These are phyloP conservation scores for Drosophila micromelanica DNA, from an alignment of 1,140 invertebrate genomes.

Conservation along the genomic window DNA sequence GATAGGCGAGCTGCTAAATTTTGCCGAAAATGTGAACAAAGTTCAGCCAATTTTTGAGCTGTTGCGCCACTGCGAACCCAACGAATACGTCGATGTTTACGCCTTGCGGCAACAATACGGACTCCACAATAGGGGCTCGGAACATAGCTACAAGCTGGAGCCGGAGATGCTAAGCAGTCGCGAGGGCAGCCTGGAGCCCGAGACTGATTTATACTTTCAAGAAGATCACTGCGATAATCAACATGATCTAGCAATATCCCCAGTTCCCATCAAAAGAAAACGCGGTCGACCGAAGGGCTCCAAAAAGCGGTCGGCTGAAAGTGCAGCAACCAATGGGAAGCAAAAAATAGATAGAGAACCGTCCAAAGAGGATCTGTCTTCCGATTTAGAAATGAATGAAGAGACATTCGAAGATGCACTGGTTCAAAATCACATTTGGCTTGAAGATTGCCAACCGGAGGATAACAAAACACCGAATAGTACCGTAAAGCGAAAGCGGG, in stretches of 20 bases:
- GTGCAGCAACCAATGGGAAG: neutral
- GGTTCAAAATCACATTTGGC: slow-evolving; percentile 15
- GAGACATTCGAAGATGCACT: neutral
- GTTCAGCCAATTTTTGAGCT: slow-evolving; percentile 70
- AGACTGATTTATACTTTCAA: neutral
- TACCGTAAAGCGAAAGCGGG: slow-evolving; percentile 9
- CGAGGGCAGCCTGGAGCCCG: neutral
- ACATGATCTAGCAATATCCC: neutral
- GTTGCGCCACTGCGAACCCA: slow-evolving; percentile 51
- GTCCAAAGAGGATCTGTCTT: neutral
- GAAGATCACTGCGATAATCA: neutral
- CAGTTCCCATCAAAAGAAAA: slow-evolving; percentile 9
- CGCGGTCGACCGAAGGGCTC: slow-evolving; percentile 43
- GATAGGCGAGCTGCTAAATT: slow-evolving; percentile 35
- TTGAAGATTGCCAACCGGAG: slow-evolving; percentile 1
- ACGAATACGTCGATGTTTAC: slow-evolving; percentile 32
- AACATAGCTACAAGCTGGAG: neutral
- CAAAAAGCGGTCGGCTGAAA: neutral
- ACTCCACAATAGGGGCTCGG: neutral
- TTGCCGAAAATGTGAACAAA: slow-evolving; percentile 52
- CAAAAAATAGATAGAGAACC: neutral
- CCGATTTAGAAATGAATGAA: neutral
- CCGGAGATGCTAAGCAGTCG: neutral
- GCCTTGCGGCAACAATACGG: slow-evolving; percentile 50
- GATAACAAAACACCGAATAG: neutral